Percentiles rank a stretch among this genome's conserved stretches.
Conservation (phyloP, 2,888 invertebrate genomes). For the Heliconius hortense region DNA sequence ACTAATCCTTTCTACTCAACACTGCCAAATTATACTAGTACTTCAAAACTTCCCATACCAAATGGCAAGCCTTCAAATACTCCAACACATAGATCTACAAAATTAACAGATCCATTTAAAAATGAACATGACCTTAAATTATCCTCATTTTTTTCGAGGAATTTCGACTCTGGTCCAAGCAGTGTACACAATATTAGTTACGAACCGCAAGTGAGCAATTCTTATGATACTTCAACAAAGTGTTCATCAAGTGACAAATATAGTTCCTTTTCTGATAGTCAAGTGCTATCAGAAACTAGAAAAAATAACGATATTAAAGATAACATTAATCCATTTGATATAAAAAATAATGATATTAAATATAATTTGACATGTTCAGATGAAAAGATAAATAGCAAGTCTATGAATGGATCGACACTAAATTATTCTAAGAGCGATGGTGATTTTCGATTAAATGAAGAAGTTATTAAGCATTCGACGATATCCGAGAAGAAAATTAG, state of each 20-base stretch:
- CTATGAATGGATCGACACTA: conserved; percentile 54
- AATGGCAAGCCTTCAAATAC: conserved; percentile 63
- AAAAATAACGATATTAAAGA: conserved; percentile 53
- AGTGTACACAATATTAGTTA: conserved; percentile 61
- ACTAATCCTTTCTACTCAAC: conserved; percentile 78
- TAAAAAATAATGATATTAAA: conserved; percentile 65
- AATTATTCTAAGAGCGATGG: conserved; percentile 67
- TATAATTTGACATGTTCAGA: conserved; percentile 65
- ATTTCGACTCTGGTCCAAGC: conserved; percentile 56
- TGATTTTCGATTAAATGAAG: conserved; percentile 65
- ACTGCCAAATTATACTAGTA: conserved; percentile 69
- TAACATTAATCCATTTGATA: conserved; percentile 63
- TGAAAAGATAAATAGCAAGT: conserved; percentile 56
- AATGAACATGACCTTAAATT: conserved; percentile 43
- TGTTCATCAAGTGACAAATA: conserved; percentile 50
- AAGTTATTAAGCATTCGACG: conserved; percentile 65
- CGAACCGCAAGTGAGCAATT: conserved; percentile 44
- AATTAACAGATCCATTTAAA: conserved; percentile 56
- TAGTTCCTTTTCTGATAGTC: conserved; percentile 51
- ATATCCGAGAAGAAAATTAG: conserved; percentile 61
- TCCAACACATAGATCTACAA: conserved; percentile 57
- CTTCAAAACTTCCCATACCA: conserved; percentile 74
- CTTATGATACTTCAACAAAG: conserved; percentile 39
- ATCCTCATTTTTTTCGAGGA: conserved; percentile 51
- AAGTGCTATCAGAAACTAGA: conserved; percentile 51